Conservation (phyloP, 2,113 vertebrate species). For the Mastomys natalensis region DNA sequence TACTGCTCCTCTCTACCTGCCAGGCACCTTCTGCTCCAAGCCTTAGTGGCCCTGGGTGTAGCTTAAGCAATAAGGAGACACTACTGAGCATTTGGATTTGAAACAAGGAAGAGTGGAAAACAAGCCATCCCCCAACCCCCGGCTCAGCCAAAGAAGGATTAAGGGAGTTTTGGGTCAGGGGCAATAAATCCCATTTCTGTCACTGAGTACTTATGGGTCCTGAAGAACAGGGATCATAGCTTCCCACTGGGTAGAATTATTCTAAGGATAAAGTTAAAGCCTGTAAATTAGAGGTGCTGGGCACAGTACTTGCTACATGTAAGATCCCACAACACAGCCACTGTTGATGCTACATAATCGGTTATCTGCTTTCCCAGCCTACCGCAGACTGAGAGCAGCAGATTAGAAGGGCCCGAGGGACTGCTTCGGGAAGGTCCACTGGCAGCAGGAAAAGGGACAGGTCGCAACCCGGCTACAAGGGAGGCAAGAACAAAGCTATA, state of each 20-base stretch:
- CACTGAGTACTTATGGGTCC: not conserved
- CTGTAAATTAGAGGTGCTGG: not conserved
- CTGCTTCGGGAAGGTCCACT: slow-evolving; percentile 59
- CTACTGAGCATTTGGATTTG: not conserved
- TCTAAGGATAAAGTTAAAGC: not conserved
- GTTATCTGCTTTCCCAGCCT: slow-evolving; percentile 77
- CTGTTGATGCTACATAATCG: not conserved
- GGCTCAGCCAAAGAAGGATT: not conserved
- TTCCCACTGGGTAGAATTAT: not conserved
- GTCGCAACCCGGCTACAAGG: slow-evolving; percentile 54
- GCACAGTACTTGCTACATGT: not conserved
- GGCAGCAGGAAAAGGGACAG: slow-evolving; percentile 58
- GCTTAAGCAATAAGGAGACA: not conserved
- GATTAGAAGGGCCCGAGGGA: slow-evolving; percentile 67
- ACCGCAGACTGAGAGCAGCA: slow-evolving; percentile 72
- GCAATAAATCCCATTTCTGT: not conserved
- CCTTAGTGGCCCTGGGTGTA: not conserved
- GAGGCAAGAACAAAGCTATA: slow-evolving; percentile 58
- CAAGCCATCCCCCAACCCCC: fast-evolving
- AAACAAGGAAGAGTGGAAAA: not conserved
- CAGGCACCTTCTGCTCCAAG: not conserved
- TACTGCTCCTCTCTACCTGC: not conserved
- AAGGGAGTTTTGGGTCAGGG: not conserved
- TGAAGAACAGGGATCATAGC: not conserved
- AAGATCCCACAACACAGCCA: fast-evolving